Evolutionary conservation across 64 coral and sea anemone genomes (phyloP).

Genomic region (Platygyra sinensis): DNA sequence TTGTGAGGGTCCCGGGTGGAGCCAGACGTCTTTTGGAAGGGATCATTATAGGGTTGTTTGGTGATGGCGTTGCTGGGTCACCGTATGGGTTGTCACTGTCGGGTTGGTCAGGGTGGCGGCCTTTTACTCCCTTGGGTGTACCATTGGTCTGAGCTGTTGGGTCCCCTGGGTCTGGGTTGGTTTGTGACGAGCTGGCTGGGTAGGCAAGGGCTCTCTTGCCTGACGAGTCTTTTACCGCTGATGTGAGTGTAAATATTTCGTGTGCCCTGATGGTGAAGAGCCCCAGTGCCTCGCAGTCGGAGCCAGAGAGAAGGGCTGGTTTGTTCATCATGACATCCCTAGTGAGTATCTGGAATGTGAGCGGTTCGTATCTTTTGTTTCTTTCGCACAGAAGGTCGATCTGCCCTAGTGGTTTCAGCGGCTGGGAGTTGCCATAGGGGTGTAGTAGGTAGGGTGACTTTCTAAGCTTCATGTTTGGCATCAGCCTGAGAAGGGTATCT

Average conservation of each 20-base stretch:
- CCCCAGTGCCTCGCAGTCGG: constrained; percentile 14
- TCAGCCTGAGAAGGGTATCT: constrained; percentile 14
- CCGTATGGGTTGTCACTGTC: neutral
- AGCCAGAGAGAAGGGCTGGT: constrained; percentile 44
- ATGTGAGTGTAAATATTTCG: too few relatives aligned
- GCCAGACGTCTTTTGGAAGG: neutral
- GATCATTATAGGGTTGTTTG: neutral
- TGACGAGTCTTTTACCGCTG: neutral
- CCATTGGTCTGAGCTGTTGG: neutral
- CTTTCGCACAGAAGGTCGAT: constrained; percentile 39
- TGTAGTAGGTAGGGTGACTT: constrained; percentile 41
- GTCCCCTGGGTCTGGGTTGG: neutral
- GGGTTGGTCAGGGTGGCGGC: neutral
- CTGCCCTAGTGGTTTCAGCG: constrained; percentile 19
- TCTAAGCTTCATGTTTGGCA: constrained; percentile 41
- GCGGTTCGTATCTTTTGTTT: neutral
- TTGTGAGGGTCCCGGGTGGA: constrained; percentile 4
- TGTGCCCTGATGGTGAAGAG: too few relatives aligned
- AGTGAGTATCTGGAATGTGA: constrained; percentile 40
- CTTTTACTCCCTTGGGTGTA: neutral
- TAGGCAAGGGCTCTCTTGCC: neutral
- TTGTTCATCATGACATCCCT: constrained; percentile 6
- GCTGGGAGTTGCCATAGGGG: constrained; percentile 22
- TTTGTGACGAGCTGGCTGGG: neutral
- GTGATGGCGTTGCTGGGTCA: neutral